phyloP scores from a whole-genome alignment of 2,888 invertebrate genomes.

The Chrysina gloriosa region DNA sequence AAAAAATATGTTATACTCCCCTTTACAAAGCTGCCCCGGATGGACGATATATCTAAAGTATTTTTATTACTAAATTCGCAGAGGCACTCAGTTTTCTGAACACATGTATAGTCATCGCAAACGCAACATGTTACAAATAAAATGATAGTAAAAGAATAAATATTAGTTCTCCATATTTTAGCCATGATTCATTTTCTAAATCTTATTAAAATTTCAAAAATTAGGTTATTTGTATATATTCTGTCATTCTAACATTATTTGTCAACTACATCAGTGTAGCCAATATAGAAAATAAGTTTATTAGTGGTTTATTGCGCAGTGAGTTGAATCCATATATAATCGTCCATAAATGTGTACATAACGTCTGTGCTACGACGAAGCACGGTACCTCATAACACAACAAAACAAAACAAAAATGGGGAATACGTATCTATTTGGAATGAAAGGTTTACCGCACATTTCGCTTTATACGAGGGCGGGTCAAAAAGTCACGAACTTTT shows the following conservation, averaged over 20 bases:
- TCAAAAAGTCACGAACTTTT: no score
- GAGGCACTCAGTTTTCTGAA: conserved; percentile 2
- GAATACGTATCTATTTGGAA: no score
- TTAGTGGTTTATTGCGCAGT: no score
- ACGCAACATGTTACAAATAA: conserved; percentile 15
- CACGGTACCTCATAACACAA: neutral
- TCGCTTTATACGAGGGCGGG: no score
- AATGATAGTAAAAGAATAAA: conserved; percentile 21
- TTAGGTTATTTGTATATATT: conserved; percentile 6
- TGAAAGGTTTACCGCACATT: no score
- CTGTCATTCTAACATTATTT: conserved; percentile 2
- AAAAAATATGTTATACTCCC: neutral
- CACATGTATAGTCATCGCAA: conserved; percentile 9
- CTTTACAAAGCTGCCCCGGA: conserved; percentile 5
- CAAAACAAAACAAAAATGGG: no score
- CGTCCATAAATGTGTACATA: no score
- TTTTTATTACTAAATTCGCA: conserved; percentile 20
- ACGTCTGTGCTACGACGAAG: neutral
- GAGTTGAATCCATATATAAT: no score
- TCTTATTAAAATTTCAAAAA: conserved; percentile 8
- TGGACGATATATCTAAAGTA: conserved; percentile 3
- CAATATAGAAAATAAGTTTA: no score
- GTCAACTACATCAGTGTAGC: neutral
- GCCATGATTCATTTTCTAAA: conserved; percentile 30
- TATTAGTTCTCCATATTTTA: conserved; percentile 5